These are phyloP conservation scores for Macrostomum lignano DNA, from an alignment of 1,140 invertebrate species.

Conservation along the genomic window DNA sequence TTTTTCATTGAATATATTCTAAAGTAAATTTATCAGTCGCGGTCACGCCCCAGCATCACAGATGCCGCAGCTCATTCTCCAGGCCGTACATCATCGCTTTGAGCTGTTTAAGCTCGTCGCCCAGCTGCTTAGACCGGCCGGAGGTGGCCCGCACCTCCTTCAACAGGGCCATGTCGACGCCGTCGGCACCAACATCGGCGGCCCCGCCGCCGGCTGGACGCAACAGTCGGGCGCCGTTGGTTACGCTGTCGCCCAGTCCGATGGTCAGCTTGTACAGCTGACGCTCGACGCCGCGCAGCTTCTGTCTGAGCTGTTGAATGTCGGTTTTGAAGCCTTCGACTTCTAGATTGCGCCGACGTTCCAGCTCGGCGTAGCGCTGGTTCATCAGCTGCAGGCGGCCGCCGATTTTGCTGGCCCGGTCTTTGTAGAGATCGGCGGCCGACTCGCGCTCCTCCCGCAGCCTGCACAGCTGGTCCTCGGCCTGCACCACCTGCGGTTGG, in stretches of 20 bases:
- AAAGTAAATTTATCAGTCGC: too few species aligned
- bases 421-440: constrained; percentile 10
- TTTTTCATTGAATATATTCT: too few species aligned
- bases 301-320: constrained; percentile 21
- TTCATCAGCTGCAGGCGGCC: constrained; percentile 23
- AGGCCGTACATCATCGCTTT: constrained; percentile 25
- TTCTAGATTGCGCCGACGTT: constrained; percentile 23
- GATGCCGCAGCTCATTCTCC: constrained; percentile 25
- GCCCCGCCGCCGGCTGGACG: too few species aligned
- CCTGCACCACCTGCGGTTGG: constrained; percentile 16
- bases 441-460: neutral
- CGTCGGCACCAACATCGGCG: too few species aligned
- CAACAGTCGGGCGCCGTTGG: too few species aligned
- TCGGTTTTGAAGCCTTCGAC: constrained; percentile 28
- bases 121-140: constrained; percentile 19
- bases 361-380: constrained; percentile 22
- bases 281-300: constrained; percentile 24
- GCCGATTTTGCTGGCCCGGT: constrained; percentile 21
- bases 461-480: neutral
- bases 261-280: constrained; percentile 26
- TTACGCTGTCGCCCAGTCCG: too few species aligned
- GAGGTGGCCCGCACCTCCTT: constrained; percentile 21
- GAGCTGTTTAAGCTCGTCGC: constrained; percentile 22
- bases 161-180: constrained; percentile 23
- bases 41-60: too few species aligned